Evolutionary conservation across 1,140 invertebrate genomes (phyloP).

Genomic region (Chymomyza costata): DNA sequence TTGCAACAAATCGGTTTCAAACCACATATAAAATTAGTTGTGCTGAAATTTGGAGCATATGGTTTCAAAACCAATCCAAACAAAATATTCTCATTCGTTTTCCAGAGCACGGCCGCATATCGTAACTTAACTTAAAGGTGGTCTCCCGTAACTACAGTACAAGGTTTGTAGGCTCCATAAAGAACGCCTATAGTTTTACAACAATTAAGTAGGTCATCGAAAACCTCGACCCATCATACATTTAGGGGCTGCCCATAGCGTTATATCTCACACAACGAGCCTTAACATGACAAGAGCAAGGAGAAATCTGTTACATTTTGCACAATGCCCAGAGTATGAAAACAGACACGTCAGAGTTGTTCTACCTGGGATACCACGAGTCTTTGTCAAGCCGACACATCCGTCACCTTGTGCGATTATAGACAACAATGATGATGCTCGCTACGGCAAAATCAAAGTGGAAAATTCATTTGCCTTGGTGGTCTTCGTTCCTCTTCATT

Average conservation of each 20-base stretch:
- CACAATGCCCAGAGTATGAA: slow-evolving; percentile 59
- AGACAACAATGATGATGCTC: slow-evolving; percentile 45
- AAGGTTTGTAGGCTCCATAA: slow-evolving; percentile 49
- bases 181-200: slow-evolving; percentile 15
- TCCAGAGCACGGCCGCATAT: slow-evolving; percentile 55
- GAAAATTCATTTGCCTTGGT: slow-evolving; percentile 74
- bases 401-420: slow-evolving; percentile 70
- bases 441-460: slow-evolving; percentile 73
- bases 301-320: slow-evolving; percentile 64
- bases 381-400: slow-evolving; percentile 49
- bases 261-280: slow-evolving; percentile 19
- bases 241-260: slow-evolving; percentile 22
- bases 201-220: slow-evolving; percentile 33
- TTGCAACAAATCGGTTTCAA: too few relatives aligned
- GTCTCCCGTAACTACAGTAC: not conserved
- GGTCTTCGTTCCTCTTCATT: slow-evolving; percentile 54
- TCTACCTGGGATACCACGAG: slow-evolving; percentile 34
- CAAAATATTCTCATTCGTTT: too few relatives aligned
- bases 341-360: slow-evolving; percentile 66
- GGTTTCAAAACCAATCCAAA: too few relatives aligned
- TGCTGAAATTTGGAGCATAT: too few relatives aligned
- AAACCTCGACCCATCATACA: slow-evolving; percentile 36
- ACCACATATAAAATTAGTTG: too few relatives aligned
- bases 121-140: slow-evolving; percentile 8
- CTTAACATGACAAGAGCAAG: slow-evolving; percentile 8